A percentile compares a stretch with the other conserved stretches of the same genome.
Evolutionary conservation across 2,888 invertebrate species (phyloP).

Genomic region (Cetonia aurata): DNA sequence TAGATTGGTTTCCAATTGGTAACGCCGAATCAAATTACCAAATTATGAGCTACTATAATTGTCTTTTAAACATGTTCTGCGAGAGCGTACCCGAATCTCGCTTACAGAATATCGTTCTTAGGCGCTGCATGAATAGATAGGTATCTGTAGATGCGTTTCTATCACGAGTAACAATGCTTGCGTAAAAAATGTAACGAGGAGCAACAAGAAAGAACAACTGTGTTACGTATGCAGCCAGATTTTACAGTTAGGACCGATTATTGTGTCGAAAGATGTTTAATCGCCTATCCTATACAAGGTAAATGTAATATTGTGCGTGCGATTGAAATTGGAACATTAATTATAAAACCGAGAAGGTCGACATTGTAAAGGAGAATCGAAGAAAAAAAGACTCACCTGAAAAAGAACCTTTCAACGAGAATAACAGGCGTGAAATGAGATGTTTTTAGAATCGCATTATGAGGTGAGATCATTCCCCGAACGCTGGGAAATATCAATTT

Average conservation of each 20-base stretch:
- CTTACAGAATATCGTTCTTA: constrained; percentile 11
- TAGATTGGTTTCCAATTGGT: constrained; percentile 32
- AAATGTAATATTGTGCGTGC: constrained; percentile 26
- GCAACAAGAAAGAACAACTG: constrained; percentile 13
- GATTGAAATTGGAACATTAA: constrained; percentile 47
- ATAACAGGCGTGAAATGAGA: constrained; percentile 64
- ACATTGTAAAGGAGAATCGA: constrained; percentile 17
- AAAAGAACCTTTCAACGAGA: constrained; percentile 59
- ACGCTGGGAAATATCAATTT: constrained; percentile 49
- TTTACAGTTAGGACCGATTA: constrained; percentile 32
- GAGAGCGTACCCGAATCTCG: constrained; percentile 7
- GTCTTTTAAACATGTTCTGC: constrained; percentile 24
- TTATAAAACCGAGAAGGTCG: constrained; percentile 43
- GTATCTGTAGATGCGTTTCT: not conserved
- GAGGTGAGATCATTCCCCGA: constrained; percentile 50
- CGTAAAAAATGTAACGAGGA: not conserved
- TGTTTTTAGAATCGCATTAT: constrained; percentile 56
- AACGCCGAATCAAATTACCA: constrained; percentile 35
- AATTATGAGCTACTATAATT: constrained; percentile 19
- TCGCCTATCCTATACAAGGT: constrained; percentile 32
- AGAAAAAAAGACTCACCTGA: constrained; percentile 49
- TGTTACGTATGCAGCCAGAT: constrained; percentile 13
- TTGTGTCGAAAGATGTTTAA: constrained; percentile 26
- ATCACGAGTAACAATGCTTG: constrained; percentile 19
- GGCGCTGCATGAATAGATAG: not conserved